Base-by-base conservation (phyloP, 2,113 vertebrate genomes). In the Pimephales promelas region DNA sequence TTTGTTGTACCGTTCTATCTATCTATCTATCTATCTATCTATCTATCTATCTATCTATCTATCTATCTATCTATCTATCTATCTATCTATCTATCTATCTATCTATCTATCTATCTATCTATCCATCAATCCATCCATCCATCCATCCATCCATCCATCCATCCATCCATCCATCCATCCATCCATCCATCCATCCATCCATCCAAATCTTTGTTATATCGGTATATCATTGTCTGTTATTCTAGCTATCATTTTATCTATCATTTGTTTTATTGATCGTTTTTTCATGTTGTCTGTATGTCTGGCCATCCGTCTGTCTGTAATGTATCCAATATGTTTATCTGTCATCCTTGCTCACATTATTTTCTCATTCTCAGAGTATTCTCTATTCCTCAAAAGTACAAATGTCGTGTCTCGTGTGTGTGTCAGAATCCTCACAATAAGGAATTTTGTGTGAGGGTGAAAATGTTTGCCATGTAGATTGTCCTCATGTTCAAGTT, bases 371-470 rank as follows among this genome's bases (percentile, higher is more conserved):
- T 49, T 80, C 77, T 81, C 77, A 47, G 54, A 66, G 79, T 59
- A 45, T 40, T 80, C 7, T 28, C 28, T 49, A 0, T 40, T 70
- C 28, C 79, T 47, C 47, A 70, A 56, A 70, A 26, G 68, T 57
- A 34, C 14, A 80, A 73, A 56, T 47, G 79, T 68, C 78, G 81
- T 34, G 14, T 47, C 71, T 68, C 78, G 81, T 34, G 14, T 52
- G 43, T 49, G 22, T 81, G 84, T 9, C 40, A 40, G 40, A 40
- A 9, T 40, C 40, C 8, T 40, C 8, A 40, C 45, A 47, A 47
- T 47, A 1, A 13, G 11, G 45, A 47, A 47, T 47, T 47, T 47
- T 4, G 13, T 47, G 45, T 16, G 47, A 49, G 13, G 13, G 47
- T 49, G 47, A 49, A 49, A 49, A 49, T 14, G 47, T 49, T 49